Evolutionary conservation across 2,113 vertebrate species (phyloP), one percentile per base, ranked within the genome.

Genomic region (Clarias macrocephalus): DNA sequence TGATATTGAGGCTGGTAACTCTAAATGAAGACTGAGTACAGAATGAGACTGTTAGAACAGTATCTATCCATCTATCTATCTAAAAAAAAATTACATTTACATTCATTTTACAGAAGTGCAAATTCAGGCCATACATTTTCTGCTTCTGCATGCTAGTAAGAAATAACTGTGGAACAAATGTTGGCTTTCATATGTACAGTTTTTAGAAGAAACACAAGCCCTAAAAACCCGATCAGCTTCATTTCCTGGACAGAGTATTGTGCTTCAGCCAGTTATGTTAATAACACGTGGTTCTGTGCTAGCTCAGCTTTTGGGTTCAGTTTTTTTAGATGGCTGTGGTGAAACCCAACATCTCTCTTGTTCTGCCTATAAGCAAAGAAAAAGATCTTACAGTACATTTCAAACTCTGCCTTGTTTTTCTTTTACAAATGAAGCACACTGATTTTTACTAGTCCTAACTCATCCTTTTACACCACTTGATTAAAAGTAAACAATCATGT

Each of bases 221-320:
- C 80, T 85, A 80, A 68, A 92, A 92, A 89, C 89, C 90, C 18
- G 89, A 91, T 92, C 89, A 92, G 68, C 80, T 90, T 83, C 79
- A 93, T 93, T 94, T 94, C 94, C 92, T 94, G 93, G 90, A 87
- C 90, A 85, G 54, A 75, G 62, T 87, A 91, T 92, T 92, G 72
- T 87, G 70, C 82, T 11, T 48, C 42, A 89, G 87, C 87, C 92
- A 93, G 88, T 42, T 89, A 93, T 91, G 93, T 88, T 92, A 93
- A 92, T 92, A 90, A 88, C 85, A 90, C 76, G 83, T 86, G 28
- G 65, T 85, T 80, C 83, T 89, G 82, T 87, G 77, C 86, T 91
- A 76, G 88, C 79, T 42, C 68, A 37, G 70, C 23, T 89, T 91
- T 89, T n/a, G 42, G 84, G 85, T 90, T 88, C 72, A 8, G 65